Evolutionary conservation across 2,113 vertebrate species (phyloP).

Genomic region (Colossoma macropomum): DNA sequence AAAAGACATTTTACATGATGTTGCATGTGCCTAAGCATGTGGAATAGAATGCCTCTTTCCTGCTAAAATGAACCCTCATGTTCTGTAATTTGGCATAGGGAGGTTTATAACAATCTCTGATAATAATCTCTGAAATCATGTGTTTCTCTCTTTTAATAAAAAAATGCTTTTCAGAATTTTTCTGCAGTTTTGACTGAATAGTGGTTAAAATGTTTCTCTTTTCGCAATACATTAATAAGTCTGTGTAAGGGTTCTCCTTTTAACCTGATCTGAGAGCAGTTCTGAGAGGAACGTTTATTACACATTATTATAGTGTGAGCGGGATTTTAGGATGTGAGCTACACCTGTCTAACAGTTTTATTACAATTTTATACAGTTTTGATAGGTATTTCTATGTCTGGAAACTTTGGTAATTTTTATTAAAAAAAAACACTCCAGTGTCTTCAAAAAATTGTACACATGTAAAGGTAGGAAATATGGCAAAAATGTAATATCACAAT

Average conservation of each 20-base stretch:
- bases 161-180: not conserved
- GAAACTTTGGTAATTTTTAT: no score
- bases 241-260: not conserved
- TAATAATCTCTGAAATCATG: not conserved
- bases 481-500: no score
- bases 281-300: no score
- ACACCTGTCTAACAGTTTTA: no score
- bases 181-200: not conserved
- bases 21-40: not conserved
- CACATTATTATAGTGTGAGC: no score
- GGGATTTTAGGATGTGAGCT: no score
- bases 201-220: not conserved
- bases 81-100: not conserved
- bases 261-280: not conserved
- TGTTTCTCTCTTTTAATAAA: not conserved
- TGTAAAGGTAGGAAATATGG: no score
- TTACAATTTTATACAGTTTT: not conserved
- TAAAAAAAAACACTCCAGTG: no score
- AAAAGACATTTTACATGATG: no score
- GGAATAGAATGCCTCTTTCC: not conserved
- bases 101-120: not conserved
- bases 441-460: no score
- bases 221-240: not conserved
- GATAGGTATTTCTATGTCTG: not conserved
- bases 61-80: not conserved